A percentile compares a stretch with the other conserved stretches of the same genome.
Evolutionary conservation across 2,113 vertebrate genomes (phyloP).

Genomic region (Deroptyus accipitrinus): DNA sequence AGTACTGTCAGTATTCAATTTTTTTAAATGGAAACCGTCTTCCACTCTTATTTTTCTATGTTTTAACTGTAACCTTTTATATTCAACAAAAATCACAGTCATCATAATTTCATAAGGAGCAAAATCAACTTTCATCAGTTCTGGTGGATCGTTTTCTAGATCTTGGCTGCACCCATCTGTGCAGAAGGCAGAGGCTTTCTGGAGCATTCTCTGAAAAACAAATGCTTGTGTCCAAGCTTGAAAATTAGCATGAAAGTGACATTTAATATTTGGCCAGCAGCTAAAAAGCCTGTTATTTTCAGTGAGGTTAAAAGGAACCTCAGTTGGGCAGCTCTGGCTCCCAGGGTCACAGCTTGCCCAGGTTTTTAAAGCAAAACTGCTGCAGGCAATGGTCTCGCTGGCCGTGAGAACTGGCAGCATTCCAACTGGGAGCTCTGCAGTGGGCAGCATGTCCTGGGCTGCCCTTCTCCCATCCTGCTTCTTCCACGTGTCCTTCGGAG

Average conservation of each 20-base stretch:
- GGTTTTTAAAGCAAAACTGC: neutral
- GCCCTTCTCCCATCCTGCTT: neutral
- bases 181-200: constrained; percentile 34
- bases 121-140: constrained; percentile 11
- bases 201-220: constrained; percentile 17
- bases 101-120: neutral
- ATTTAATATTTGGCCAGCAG: constrained; percentile 44
- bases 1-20: neutral
- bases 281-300: constrained; percentile 15
- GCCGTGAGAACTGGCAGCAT: constrained; percentile 33
- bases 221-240: constrained; percentile 4
- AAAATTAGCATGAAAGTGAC: constrained; percentile 54
- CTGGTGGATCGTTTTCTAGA: neutral
- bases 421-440: neutral
- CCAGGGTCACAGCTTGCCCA: neutral
- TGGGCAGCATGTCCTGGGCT: constrained; percentile 6
- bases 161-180: neutral
- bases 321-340: neutral
- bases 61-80: neutral
- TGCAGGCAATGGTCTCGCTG: neutral
- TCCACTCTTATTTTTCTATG: neutral
- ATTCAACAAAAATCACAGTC: neutral
- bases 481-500: neutral
- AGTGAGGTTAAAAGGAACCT: neutral
- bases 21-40: neutral